These are phyloP conservation scores for Xestia xanthographa DNA, from an alignment of 2,888 invertebrate species.

Conservation along the genomic window DNA sequence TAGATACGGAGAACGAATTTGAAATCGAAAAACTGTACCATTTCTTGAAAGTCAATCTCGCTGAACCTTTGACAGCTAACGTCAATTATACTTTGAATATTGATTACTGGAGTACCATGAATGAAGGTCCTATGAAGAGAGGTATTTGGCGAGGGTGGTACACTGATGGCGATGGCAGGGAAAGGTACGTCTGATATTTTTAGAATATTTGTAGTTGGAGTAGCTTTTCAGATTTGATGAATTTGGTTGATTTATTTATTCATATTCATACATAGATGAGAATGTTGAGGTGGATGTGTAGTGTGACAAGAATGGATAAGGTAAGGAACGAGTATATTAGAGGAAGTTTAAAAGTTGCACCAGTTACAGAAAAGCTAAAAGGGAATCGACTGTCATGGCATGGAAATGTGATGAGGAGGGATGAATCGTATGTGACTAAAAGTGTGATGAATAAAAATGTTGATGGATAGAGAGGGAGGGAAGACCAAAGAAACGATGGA, in stretches of 20 bases:
- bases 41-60: constrained; percentile 83
- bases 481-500: too few species aligned
- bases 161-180: constrained; percentile 76
- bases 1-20: constrained; percentile 64
- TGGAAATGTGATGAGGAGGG: too few species aligned
- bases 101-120: constrained; percentile 88
- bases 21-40: constrained; percentile 82
- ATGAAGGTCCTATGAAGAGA: constrained; percentile 86
- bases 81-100: constrained; percentile 84
- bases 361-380: too few species aligned
- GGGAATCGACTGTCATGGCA: too few species aligned
- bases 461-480: too few species aligned
- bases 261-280: too few species aligned
- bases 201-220: neutral
- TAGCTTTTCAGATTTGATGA: neutral
- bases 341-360: too few species aligned
- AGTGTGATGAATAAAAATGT: too few species aligned
- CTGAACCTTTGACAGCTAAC: constrained; percentile 70
- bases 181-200: constrained; percentile 73
- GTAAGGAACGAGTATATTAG: too few species aligned
- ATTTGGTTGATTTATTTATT: neutral
- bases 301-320: too few species aligned
- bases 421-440: too few species aligned
- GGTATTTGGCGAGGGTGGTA: constrained; percentile 88
- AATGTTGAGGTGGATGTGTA: too few species aligned